Evolutionary conservation across 2,888 invertebrate species (phyloP).

Genomic region (Myathropa florea): DNA sequence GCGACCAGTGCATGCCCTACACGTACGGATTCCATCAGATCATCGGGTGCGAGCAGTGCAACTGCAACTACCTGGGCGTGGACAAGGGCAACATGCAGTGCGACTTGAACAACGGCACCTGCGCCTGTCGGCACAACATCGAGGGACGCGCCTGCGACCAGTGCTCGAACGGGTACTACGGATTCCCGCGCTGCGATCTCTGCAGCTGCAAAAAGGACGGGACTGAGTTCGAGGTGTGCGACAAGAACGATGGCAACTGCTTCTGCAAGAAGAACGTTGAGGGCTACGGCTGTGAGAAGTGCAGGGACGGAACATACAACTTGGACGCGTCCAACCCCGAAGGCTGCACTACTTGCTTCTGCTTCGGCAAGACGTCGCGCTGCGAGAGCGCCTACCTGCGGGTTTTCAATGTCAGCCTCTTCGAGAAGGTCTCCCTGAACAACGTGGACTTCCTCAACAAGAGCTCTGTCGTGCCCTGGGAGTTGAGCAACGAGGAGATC

Average conservation of each 20-base stretch:
- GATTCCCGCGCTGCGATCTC: conserved; percentile 93
- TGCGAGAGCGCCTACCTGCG: conserved; percentile 89
- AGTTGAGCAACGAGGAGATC: conserved; percentile 74
- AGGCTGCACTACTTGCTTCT: conserved; percentile 98
- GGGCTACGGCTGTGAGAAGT: conserved; percentile 91
- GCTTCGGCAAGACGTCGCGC: conserved; percentile 94
- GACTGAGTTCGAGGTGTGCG: conserved; percentile 92
- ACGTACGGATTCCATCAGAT: conserved; percentile 97
- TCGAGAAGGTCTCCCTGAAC: conserved; percentile 76
- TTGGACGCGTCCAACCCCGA: conserved; percentile 90
- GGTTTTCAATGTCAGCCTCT: conserved; percentile 79
- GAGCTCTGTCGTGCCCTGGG: conserved; percentile 76
- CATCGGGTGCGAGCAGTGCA: conserved; percentile 97
- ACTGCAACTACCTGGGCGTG: conserved; percentile 93
- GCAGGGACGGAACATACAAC: conserved; percentile 94
- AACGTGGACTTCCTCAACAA: conserved; percentile 75
- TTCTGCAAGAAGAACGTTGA: conserved; percentile 89
- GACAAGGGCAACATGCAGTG: conserved; percentile 90
- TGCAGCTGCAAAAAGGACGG: conserved; percentile 93
- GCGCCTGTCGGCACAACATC: conserved; percentile 91
- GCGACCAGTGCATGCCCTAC: conserved; percentile 92
- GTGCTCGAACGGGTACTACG: conserved; percentile 91
- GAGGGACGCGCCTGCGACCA: conserved; percentile 94
- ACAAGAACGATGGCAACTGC: conserved; percentile 86
- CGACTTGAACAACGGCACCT: conserved; percentile 92